Evolutionary conservation across 2,797 vertebrate genomes (phyloP).

Genomic region (Melanotaenia pygmaea): DNA sequence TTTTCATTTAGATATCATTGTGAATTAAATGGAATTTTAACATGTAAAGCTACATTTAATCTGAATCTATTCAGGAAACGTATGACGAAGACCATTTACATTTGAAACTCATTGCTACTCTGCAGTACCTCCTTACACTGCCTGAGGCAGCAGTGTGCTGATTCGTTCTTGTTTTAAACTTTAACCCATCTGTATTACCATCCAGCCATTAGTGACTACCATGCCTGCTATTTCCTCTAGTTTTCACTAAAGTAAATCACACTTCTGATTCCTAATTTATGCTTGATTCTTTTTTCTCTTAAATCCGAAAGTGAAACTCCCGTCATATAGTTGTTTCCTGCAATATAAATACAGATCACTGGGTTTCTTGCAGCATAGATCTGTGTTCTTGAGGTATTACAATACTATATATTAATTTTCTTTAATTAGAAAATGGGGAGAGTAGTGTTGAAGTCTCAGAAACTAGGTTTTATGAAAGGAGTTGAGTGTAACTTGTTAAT

Average conservation of each 20-base stretch:
- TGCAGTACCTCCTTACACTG: conserved; percentile 3
- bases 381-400: background rate
- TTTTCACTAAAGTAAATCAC: background rate
- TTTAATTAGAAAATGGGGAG: background rate
- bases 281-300: no score
- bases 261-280: background rate
- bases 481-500: background rate
- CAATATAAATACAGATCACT: background rate
- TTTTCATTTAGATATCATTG: background rate
- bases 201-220: background rate
- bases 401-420: conserved; percentile 1
- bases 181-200: conserved; percentile 1
- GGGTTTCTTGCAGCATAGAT: background rate
- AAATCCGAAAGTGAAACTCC: no score
- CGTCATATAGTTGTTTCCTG: background rate
- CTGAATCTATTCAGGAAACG: conserved; percentile 2
- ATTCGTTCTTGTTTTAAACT: conserved; percentile 6
- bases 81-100: background rate
- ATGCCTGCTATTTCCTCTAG: no score
- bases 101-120: background rate
- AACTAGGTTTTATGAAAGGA: background rate
- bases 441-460: background rate
- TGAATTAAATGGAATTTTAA: background rate
- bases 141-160: conserved; percentile 24
- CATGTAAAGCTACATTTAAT: background rate